Evolutionary conservation across 2,113 vertebrate genomes (phyloP).

Genomic region (Bos javanicus): DNA sequence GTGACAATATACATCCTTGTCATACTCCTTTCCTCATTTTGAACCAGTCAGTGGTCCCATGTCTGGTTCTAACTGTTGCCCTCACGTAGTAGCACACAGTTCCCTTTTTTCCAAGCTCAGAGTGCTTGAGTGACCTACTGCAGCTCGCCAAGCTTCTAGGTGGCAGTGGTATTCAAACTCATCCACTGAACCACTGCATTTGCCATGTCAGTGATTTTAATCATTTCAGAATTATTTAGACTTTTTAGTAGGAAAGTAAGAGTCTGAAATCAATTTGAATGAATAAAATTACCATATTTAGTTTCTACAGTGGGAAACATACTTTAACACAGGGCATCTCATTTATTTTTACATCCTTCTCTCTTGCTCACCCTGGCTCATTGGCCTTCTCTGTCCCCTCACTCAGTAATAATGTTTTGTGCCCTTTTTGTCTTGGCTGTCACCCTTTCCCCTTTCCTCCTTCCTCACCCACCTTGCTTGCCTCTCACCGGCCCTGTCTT

Average conservation of each 20-base stretch:
- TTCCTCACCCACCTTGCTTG: rapidly evolving
- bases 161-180: not conserved
- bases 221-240: not conserved
- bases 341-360: no score
- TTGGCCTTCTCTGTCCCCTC: not conserved
- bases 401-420: not conserved
- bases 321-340: not conserved
- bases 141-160: not conserved
- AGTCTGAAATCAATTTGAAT: not conserved
- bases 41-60: not conserved
- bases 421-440: not conserved
- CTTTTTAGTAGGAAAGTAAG: not conserved
- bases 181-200: not conserved
- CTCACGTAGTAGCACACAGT: no score
- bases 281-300: not conserved
- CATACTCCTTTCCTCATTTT: not conserved
- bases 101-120: not conserved
- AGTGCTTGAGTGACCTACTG: not conserved
- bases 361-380: not conserved
- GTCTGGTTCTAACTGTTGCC: not conserved
- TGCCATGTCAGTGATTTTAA: not conserved
- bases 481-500: not conserved
- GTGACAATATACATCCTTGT: not conserved
- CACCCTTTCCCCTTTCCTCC: not conserved
- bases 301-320: not conserved